Evolutionary conservation across 2,888 invertebrate genomes (phyloP).

Genomic region (Pyrochroa serraticornis): DNA sequence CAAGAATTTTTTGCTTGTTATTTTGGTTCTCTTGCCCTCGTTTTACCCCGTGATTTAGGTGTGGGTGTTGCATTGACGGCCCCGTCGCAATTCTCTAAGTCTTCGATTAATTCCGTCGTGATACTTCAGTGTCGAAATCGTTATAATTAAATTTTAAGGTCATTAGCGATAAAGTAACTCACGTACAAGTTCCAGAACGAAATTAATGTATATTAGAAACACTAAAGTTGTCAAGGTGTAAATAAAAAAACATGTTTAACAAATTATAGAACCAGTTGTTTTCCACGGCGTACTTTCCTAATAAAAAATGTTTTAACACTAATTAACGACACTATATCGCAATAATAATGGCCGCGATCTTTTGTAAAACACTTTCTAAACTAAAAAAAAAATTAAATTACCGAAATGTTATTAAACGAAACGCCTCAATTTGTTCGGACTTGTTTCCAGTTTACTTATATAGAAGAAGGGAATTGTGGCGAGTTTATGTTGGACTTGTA

Average conservation of each 20-base stretch:
- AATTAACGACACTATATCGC: slow-evolving; percentile 21
- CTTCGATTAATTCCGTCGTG: too few species aligned
- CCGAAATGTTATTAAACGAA: background rate
- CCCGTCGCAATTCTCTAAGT: too few species aligned
- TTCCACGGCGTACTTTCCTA: slow-evolving; percentile 31
- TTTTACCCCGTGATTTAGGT: too few species aligned
- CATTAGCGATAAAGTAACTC: slow-evolving; percentile 14
- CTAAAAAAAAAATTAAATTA: background rate
- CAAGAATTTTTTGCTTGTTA: too few species aligned
- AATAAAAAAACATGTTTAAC: slow-evolving; percentile 36
- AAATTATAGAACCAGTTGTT: slow-evolving; percentile 35
- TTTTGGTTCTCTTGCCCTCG: too few species aligned
- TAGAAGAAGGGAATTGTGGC: slow-evolving; percentile 30
- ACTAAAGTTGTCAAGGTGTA: slow-evolving; percentile 25
- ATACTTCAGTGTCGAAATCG: background rate
- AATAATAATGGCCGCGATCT: background rate
- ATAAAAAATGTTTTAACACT: slow-evolving; percentile 24
- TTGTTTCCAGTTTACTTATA: slow-evolving; percentile 34
- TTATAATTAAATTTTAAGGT: slow-evolving; percentile 17
- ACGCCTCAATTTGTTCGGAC: slow-evolving; percentile 36
- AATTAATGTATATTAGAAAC: slow-evolving; percentile 22
- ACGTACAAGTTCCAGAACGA: slow-evolving; percentile 6
- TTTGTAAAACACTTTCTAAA: background rate
- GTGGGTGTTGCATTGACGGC: too few species aligned
- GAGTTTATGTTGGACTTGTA: slow-evolving; percentile 22